phyloP scores from a whole-genome alignment of 2,888 invertebrate species.

The Lissonota sp. region DNA sequence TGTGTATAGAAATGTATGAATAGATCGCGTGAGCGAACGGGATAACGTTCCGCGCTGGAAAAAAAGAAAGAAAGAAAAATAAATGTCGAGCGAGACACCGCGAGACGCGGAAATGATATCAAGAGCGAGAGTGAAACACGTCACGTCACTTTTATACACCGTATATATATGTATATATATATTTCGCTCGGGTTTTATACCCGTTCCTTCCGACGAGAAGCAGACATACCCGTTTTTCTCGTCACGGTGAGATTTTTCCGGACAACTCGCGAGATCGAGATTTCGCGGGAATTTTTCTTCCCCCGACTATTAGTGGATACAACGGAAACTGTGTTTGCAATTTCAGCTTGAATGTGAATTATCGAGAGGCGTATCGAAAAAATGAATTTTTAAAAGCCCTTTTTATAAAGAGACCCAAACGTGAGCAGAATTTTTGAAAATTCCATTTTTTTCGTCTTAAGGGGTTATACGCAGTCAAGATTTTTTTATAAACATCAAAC shows the following conservation, averaged over 20 bases:
- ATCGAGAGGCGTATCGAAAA: neutral
- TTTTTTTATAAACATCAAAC: no score
- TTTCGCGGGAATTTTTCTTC: conserved; percentile 37
- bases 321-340: no score
- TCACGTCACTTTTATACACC: conserved; percentile 57
- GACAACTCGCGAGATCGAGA: conserved; percentile 16
- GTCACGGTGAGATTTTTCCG: conserved; percentile 36
- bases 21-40: conserved; percentile 54
- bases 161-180: conserved; percentile 21
- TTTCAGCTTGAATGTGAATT: neutral
- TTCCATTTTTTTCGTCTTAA: no score
- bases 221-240: conserved; percentile 53
- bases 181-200: conserved; percentile 16
- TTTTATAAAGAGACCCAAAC: no score
- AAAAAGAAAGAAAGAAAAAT: conserved; percentile 39
- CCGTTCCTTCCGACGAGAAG: conserved; percentile 28
- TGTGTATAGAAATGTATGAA: conserved; percentile 26
- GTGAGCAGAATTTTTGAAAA: no score
- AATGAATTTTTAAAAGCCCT: neutral
- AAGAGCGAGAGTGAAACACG: conserved; percentile 63
- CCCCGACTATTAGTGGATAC: no score
- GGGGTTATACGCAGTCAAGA: no score
- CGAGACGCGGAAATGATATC: conserved; percentile 60
- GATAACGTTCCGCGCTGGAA: conserved; percentile 47
- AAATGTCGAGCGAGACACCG: conserved; percentile 37